Evolutionary conservation across 2,888 invertebrate genomes (phyloP).

Genomic region (Meandrusa payeni): DNA sequence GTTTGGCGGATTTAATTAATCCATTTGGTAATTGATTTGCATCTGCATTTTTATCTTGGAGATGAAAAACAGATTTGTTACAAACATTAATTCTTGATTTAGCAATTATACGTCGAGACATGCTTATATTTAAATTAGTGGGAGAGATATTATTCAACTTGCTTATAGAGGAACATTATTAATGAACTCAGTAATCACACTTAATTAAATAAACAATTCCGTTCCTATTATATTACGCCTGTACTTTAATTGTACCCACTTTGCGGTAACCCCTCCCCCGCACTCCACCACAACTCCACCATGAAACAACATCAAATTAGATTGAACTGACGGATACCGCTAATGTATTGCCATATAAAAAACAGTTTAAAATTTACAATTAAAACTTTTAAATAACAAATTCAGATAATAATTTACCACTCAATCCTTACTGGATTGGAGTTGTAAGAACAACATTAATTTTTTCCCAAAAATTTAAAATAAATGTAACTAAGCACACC

Average conservation of each 20-base stretch:
- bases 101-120: constrained; percentile 56
- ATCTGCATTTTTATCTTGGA: constrained; percentile 86
- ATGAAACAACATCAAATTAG: too few relatives aligned
- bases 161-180: constrained; percentile 5
- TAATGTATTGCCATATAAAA: too few relatives aligned
- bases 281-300: constrained; percentile 3
- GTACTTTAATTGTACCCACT: constrained; percentile 3
- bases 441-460: too few relatives aligned
- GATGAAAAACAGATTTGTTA: constrained; percentile 83
- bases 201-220: constrained; percentile 9
- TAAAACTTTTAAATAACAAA: too few relatives aligned
- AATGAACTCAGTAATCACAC: constrained; percentile 3
- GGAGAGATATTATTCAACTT: constrained; percentile 1
- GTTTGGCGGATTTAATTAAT: constrained; percentile 89
- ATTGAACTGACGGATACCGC: too few relatives aligned
- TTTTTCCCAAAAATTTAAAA: too few relatives aligned
- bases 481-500: too few relatives aligned
- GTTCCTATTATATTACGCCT: too few relatives aligned
- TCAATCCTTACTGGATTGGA: too few relatives aligned
- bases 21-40: constrained; percentile 84
- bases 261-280: neutral
- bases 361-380: too few relatives aligned
- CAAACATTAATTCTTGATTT: constrained; percentile 61
- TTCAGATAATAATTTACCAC: too few relatives aligned
- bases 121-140: constrained; percentile 30